Conservation (phyloP, 2,113 vertebrate species). For the Gadus chalcogrammus region DNA sequence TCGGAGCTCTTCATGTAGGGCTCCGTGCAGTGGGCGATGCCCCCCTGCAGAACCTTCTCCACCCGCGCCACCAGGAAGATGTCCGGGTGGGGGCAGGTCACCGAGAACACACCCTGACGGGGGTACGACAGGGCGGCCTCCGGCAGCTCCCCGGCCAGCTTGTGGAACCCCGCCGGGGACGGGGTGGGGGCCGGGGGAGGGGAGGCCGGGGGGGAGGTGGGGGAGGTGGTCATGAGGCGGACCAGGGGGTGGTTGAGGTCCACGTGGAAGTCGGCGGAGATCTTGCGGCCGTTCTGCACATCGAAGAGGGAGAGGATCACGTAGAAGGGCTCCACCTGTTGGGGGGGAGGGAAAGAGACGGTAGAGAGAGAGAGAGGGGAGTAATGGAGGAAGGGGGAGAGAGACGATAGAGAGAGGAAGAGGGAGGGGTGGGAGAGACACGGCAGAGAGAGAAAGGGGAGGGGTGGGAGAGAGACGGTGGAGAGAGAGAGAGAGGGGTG, state of each 20-base stretch:
- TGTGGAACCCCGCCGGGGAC: constrained; percentile 43
- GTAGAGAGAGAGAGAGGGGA: too few species aligned
- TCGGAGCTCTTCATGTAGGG: constrained; percentile 97
- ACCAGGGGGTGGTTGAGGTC: constrained; percentile 91
- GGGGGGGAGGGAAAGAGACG: background rate
- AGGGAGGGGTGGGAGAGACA: too few species aligned
- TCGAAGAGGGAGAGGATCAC: constrained; percentile 93
- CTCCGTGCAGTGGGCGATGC: constrained; percentile 95
- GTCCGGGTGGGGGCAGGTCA: constrained; percentile 93
- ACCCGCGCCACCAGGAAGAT: constrained; percentile 95
- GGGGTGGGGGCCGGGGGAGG: constrained; percentile 58
- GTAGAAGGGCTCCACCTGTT: constrained; percentile 95
- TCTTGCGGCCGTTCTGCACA: constrained; percentile 89
- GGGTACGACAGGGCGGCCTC: constrained; percentile 82
- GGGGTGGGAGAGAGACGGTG: too few species aligned
- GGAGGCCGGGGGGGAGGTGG: constrained; percentile 46
- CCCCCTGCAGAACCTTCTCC: constrained; percentile 94
- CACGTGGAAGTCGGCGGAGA: constrained; percentile 95
- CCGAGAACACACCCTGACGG: constrained; percentile 93
- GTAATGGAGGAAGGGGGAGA: background rate
- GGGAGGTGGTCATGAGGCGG: constrained; percentile 76
- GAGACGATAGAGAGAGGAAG: too few species aligned
- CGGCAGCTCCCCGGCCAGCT: constrained; percentile 66
- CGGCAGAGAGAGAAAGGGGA: too few species aligned
- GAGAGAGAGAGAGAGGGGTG: too few species aligned